A percentile compares a stretch with the other conserved stretches of the same genome.
phyloP scores from a whole-genome alignment of 2,113 vertebrate species.

The Gobiocypris rarus region DNA sequence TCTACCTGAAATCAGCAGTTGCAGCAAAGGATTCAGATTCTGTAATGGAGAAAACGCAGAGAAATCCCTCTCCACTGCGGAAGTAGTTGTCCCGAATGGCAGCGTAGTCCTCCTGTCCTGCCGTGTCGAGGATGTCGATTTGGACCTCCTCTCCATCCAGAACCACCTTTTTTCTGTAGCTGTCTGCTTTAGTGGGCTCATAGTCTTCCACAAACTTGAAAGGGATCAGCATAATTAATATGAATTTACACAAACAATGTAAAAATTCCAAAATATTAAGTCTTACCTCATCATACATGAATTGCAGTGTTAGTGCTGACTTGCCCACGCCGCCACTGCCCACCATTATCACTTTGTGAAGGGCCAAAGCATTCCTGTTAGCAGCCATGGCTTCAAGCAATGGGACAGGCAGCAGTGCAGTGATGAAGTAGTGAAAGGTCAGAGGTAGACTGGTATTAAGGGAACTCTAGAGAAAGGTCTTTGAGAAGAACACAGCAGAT shows the following conservation, averaged over 20 bases:
- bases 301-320: constrained; percentile 87
- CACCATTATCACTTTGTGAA: constrained; percentile 93
- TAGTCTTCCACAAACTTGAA: constrained; percentile 90
- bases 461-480: background rate
- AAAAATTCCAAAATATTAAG: background rate
- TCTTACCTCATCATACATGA: constrained; percentile 91
- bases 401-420: constrained; percentile 33
- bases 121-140: constrained; percentile 88
- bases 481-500: background rate
- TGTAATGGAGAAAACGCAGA: constrained; percentile 89
- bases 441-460: constrained; percentile 22
- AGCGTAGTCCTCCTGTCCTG: constrained; percentile 89
- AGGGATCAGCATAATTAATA: background rate
- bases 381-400: constrained; percentile 76
- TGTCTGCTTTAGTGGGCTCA: constrained; percentile 89
- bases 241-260: background rate
- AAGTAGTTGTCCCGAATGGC: constrained; percentile 92
- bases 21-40: constrained; percentile 89
- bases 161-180: constrained; percentile 89
- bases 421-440: background rate
- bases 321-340: constrained; percentile 90
- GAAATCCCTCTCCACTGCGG: constrained; percentile 87
- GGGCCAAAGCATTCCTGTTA: constrained; percentile 86
- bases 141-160: constrained; percentile 89
- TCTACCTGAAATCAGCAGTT: constrained; percentile 87